These are phyloP conservation scores for Charina bottae DNA, from an alignment of 2,113 vertebrate genomes.

Conservation along the genomic window DNA sequence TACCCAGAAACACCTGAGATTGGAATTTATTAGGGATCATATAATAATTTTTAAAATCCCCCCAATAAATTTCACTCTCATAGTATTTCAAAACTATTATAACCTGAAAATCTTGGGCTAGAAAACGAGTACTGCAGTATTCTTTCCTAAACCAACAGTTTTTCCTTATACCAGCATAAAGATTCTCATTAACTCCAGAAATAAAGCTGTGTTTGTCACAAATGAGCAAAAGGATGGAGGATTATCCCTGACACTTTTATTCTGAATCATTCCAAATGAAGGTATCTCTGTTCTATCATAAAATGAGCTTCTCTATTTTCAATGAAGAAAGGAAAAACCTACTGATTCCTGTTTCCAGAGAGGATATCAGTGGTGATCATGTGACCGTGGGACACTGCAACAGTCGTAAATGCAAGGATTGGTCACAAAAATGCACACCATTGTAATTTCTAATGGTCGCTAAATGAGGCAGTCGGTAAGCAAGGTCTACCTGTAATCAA, in stretches of 20 bases:
- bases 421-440: no score
- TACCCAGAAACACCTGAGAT: neutral
- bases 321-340: neutral
- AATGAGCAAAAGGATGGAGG: fast-evolving
- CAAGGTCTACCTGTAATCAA: neutral
- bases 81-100: neutral
- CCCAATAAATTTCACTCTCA: neutral
- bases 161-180: fast-evolving
- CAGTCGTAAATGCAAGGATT: no score
- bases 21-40: neutral
- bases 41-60: neutral
- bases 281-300: neutral
- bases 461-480: neutral
- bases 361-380: neutral
- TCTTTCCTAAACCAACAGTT: fast-evolving
- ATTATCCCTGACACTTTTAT: neutral
- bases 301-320: neutral
- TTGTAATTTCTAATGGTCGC: neutral
- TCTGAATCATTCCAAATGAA: neutral
- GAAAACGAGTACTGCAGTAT: neutral
- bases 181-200: fast-evolving
- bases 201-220: fast-evolving
- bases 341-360: neutral
- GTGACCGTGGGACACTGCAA: no score
- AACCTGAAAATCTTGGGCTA: neutral